Evolutionary conservation across 2,888 invertebrate species (phyloP).

Genomic region (Cheiracanthium punctorium): DNA sequence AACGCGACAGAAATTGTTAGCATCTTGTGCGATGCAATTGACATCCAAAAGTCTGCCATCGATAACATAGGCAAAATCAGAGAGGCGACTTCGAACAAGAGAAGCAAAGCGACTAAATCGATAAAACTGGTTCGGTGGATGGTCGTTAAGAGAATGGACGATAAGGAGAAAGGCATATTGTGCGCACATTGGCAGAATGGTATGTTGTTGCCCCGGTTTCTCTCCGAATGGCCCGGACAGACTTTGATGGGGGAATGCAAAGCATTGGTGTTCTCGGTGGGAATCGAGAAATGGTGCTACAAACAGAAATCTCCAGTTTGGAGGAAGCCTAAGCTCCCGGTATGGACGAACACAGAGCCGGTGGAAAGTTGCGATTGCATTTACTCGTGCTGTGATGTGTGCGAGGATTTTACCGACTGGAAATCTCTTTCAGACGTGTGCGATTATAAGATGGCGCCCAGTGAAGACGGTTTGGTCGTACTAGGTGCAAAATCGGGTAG

Average conservation of each 20-base stretch:
- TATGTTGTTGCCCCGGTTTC: slow-evolving; percentile 16
- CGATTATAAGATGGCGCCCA: too few relatives aligned
- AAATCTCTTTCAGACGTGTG: too few relatives aligned
- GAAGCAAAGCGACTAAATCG: slow-evolving; percentile 41
- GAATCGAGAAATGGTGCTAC: slow-evolving; percentile 38
- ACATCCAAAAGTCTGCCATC: slow-evolving; percentile 27
- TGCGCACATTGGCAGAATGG: slow-evolving; percentile 54
- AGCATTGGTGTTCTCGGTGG: slow-evolving; percentile 12
- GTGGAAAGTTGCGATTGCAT: slow-evolving; percentile 29
- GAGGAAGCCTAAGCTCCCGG: slow-evolving; percentile 26
- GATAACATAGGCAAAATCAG: slow-evolving; percentile 2
- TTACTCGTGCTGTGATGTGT: too few relatives aligned
- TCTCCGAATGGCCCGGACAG: slow-evolving; percentile 11
- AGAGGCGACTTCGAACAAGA: slow-evolving; percentile 24
- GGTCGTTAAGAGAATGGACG: slow-evolving; percentile 19
- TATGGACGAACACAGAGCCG: slow-evolving; percentile 14
- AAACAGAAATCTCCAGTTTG: slow-evolving; percentile 35
- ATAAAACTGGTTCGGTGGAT: slow-evolving; percentile 28
- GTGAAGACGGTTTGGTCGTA: too few relatives aligned
- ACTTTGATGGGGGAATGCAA: slow-evolving; percentile 18
- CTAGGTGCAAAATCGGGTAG: too few relatives aligned
- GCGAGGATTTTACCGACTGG: too few relatives aligned
- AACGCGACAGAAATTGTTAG: slow-evolving; percentile 25
- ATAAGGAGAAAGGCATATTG: slow-evolving; percentile 32
- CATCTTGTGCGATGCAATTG: slow-evolving; percentile 5